These are phyloP conservation scores for Tenualosa ilisha DNA, from an alignment of 2,797 vertebrate genomes.

Conservation along the genomic window DNA sequence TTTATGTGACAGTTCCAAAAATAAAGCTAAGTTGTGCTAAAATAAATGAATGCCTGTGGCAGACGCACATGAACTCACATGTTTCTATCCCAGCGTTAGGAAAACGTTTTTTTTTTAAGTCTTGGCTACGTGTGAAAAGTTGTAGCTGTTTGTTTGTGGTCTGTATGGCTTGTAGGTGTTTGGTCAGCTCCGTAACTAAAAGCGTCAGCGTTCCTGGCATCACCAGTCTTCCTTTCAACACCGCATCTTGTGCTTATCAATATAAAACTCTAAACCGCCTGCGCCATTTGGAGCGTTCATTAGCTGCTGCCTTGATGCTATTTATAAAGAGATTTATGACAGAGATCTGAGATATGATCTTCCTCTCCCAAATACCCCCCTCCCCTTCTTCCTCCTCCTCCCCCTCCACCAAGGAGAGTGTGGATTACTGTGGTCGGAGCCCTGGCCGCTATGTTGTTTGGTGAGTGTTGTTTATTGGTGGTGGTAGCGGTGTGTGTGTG, in stretches of 20 bases:
- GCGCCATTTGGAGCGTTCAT: background rate
- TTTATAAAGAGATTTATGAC: constrained; percentile 20
- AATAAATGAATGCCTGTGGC: no score
- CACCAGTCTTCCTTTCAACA: background rate
- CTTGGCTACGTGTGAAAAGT: background rate
- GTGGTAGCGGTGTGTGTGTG: background rate
- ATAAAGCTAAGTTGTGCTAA: no score
- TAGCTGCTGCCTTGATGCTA: background rate
- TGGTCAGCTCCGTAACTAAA: background rate
- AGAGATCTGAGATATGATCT: constrained; percentile 17
- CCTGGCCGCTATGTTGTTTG: constrained; percentile 5
- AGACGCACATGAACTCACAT: background rate
- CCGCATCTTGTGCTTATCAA: background rate
- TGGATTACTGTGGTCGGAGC: constrained; percentile 38
- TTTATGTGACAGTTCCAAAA: background rate
- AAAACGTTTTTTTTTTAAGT: background rate
- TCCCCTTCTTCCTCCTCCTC: constrained; percentile 29
- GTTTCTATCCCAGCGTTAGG: background rate
- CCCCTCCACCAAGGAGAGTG: background rate
- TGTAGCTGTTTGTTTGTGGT: background rate
- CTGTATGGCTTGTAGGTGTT: background rate
- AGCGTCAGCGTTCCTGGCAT: background rate
- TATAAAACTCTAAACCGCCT: background rate
- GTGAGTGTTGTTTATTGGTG: background rate
- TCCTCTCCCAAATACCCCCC: constrained; percentile 33